phyloP scores from a whole-genome alignment of 1,140 invertebrate species.

The Pseudomyrmex cubaensis region DNA sequence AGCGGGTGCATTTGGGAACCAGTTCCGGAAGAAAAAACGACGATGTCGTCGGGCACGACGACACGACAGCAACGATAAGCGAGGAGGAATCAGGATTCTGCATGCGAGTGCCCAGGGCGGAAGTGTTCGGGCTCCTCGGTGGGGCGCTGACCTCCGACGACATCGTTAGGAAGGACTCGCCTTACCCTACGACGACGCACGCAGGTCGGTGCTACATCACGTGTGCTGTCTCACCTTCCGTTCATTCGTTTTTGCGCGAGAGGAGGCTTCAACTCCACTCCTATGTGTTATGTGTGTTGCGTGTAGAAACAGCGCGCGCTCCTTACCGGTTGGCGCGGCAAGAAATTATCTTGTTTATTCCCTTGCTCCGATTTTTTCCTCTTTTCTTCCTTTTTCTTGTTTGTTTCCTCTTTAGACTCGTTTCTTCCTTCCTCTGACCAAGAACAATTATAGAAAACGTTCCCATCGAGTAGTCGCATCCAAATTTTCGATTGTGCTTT shows the following conservation, averaged over 20 bases:
- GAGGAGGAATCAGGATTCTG: constrained; percentile 61
- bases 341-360: neutral
- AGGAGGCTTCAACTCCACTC: constrained; percentile 19
- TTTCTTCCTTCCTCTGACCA: neutral
- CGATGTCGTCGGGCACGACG: constrained; percentile 41
- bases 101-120: constrained; percentile 80
- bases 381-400: neutral
- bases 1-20: neutral
- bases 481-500: neutral
- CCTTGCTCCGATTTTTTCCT: neutral
- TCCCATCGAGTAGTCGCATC: neutral
- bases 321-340: constrained; percentile 6
- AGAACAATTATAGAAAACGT: too few species aligned
- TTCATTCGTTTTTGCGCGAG: constrained; percentile 54
- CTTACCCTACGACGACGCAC: constrained; percentile 72
- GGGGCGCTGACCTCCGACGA: constrained; percentile 76
- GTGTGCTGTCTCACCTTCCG: constrained; percentile 59
- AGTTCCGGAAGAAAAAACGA: neutral
- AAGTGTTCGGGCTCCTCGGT: constrained; percentile 78
- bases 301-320: constrained; percentile 9
- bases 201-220: constrained; percentile 76
- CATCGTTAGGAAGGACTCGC: constrained; percentile 72
- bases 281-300: constrained; percentile 30
- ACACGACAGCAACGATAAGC: constrained; percentile 56
- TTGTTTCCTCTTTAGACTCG: neutral